A percentile compares a stretch with the other conserved stretches of the same genome.
Conservation (phyloP, 2,113 vertebrate species). For the Eonycteris spelaea region DNA sequence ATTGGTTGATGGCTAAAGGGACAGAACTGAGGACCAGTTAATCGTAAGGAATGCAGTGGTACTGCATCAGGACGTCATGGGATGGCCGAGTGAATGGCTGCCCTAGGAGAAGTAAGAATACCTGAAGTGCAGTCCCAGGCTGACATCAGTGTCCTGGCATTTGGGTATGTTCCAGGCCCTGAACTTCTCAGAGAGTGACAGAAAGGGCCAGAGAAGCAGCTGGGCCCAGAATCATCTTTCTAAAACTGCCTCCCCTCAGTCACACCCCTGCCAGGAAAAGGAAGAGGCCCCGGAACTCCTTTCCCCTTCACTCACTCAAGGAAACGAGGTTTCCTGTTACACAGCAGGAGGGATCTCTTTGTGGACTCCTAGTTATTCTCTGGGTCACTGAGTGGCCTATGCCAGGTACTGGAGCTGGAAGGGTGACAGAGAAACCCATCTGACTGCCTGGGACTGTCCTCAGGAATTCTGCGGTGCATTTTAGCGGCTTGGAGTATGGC, state of each 20-base stretch:
- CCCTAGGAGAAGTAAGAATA: not conserved
- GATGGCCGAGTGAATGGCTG: not conserved
- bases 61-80: rapidly evolving
- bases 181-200: not conserved
- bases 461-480: not conserved
- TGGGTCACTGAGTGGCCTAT: not conserved
- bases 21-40: not conserved
- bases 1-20: not conserved
- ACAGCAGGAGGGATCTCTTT: not conserved
- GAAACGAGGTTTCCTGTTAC: not conserved
- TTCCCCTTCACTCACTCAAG: not conserved
- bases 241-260: not conserved
- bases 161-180: not conserved
- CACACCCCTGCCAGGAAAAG: not conserved
- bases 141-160: not conserved
- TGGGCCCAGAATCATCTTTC: not conserved
- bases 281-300: not conserved
- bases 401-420: not conserved
- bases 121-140: not conserved
- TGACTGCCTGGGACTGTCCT: not conserved
- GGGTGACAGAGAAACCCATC: not conserved
- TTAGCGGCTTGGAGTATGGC: constrained; percentile 4
- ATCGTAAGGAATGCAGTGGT: not conserved
- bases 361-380: not conserved
- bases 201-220: not conserved